Evolutionary conservation across 2,888 invertebrate genomes (phyloP), one percentile per base, ranked within the genome.

Genomic region (Eupithecia vulgata): DNA sequence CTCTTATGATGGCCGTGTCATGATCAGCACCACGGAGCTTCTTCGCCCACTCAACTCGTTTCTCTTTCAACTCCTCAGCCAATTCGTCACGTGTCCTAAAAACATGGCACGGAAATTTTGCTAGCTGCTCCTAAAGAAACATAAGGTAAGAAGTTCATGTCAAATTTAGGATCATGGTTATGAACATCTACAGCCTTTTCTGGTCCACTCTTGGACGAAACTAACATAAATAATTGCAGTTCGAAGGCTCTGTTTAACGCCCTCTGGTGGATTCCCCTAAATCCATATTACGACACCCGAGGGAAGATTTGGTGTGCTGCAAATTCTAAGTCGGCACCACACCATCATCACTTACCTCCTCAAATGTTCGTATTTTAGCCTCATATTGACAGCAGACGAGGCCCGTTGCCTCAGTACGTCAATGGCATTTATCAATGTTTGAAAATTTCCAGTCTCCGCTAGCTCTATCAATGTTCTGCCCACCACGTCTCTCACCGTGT

Each of bases 1-100:
- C 94, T 30, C 89, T 85, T 5, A 93, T 83, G 52, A 85, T 76
- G 48, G 94, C 91, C 37, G 90, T 84, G 81, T 86, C 88, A 52
- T 80, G 77, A 73, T 92, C 91, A 45, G 86, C 84, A 59, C 83
- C 81, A 1, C 83, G 82, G 34, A 92, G 78, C 34, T 88, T 85
- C 8, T 76, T 68, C 2, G 73, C 71, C 84, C 88, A 87, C 70
- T 86, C 85, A 34, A 82, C 81, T 75, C 87, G 81, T 73, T 87
- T 89, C 21, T 76, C 77, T 68, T 84, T 78, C 30, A 90, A 71
- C 68, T 93, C 87, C 13, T 79, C 76, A 34, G 79, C 72, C 7
- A 89, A 74, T 1, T 79, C 76, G 70, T 83, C 79, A 10, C 85
- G 83, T 25, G 88, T 79, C 40, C 93, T 93, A n/a, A 48, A 52